These are phyloP conservation scores for Bovichtus diacanthus DNA, from an alignment of 2,797 vertebrate genomes.

Conservation along the genomic window DNA sequence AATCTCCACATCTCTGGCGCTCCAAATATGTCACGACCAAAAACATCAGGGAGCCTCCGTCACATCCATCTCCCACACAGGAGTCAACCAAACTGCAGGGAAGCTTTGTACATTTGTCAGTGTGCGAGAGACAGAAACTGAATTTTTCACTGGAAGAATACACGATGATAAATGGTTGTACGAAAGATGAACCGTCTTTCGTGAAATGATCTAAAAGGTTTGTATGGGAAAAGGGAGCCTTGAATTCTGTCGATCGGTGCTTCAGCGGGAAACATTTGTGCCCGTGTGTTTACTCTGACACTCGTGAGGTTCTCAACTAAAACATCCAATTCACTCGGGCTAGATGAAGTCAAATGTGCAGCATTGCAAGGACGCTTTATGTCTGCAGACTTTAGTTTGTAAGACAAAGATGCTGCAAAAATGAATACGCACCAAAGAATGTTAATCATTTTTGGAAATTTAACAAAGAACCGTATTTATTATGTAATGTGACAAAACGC, in stretches of 20 bases:
- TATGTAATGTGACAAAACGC: not conserved
- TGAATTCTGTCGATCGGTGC: slow-evolving; percentile 16
- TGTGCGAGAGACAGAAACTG: slow-evolving; percentile 46
- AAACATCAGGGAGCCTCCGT: slow-evolving; percentile 65
- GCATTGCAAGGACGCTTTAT: not conserved
- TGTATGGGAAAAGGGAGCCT: slow-evolving; percentile 18
- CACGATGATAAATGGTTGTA: slow-evolving; percentile 64
- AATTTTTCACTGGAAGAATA: slow-evolving; percentile 64
- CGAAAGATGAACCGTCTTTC: slow-evolving; percentile 54
- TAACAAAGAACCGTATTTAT: not conserved
- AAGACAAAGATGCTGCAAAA: slow-evolving; percentile 21
- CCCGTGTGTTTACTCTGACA: slow-evolving; percentile 55
- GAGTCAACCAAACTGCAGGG: slow-evolving; percentile 66
- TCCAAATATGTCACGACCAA: slow-evolving; percentile 79
- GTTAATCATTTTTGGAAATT: not conserved
- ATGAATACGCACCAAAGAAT: not conserved
- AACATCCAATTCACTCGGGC: slow-evolving; percentile 18
- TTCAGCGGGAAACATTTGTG: slow-evolving; percentile 21
- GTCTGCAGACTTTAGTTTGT: slow-evolving; percentile 17
- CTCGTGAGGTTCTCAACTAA: slow-evolving; percentile 12
- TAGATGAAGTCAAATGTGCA: slow-evolving; percentile 8
- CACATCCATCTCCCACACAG: slow-evolving; percentile 70
- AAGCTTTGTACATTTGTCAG: slow-evolving; percentile 73
- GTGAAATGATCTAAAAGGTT: slow-evolving; percentile 46
- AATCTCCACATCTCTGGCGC: slow-evolving; percentile 60